These are phyloP conservation scores for Paradoxurus hermaphroditus DNA, from an alignment of 2,113 vertebrate genomes.

Conservation along the genomic window DNA sequence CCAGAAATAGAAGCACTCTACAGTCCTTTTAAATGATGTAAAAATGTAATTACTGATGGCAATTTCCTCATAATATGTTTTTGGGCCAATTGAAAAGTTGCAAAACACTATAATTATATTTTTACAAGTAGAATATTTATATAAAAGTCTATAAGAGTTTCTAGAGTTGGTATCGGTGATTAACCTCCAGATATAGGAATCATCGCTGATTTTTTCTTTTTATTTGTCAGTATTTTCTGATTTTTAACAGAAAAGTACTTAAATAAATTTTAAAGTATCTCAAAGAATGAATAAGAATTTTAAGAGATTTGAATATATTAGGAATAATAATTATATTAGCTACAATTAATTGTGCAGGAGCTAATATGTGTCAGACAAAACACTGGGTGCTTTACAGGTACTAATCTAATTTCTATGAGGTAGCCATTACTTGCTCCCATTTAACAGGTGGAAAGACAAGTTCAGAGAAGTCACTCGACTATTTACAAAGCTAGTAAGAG, in stretches of 20 bases:
- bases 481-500: neutral
- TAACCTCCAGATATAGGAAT: neutral
- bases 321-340: neutral
- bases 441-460: neutral
- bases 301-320: neutral
- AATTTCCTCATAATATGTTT: neutral
- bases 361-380: neutral
- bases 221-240: neutral
- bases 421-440: neutral
- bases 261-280: neutral
- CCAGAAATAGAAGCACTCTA: neutral
- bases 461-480: neutral
- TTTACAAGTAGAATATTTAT: neutral
- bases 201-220: neutral
- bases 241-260: neutral
- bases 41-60: neutral
- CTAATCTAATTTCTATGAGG: neutral
- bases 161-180: neutral
- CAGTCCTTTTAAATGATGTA: neutral
- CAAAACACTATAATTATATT: neutral
- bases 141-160: neutral
- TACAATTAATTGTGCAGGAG: neutral
- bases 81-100: neutral
- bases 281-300: neutral
- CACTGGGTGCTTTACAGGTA: neutral